A percentile compares a stretch with the other conserved stretches of the same genome.
Conservation (phyloP, 2,113 vertebrate species). For the Struthidea cinerea region DNA sequence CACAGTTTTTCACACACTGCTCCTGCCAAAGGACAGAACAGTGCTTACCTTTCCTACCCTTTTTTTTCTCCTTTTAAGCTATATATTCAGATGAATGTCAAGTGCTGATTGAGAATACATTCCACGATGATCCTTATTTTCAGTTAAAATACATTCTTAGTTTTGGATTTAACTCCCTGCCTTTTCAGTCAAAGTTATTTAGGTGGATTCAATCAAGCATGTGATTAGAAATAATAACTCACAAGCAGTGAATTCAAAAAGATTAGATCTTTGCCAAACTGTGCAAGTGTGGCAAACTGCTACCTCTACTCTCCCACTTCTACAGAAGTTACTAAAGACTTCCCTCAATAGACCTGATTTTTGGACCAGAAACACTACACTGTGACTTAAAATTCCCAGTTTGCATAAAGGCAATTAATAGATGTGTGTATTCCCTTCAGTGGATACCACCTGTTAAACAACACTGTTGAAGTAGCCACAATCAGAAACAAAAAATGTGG, state of each 20-base stretch:
- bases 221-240: conserved; percentile 76
- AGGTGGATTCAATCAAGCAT: conserved; percentile 69
- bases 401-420: neutral
- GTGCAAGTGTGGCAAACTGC: conserved; percentile 44
- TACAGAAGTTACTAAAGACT: conserved; percentile 12
- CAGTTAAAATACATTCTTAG: conserved; percentile 67
- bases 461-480: neutral
- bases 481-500: neutral
- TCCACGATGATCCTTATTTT: conserved; percentile 66
- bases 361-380: neutral
- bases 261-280: conserved; percentile 61
- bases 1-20: conserved; percentile 14
- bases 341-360: neutral
- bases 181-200: conserved; percentile 69
- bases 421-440: neutral
- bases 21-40: conserved; percentile 28
- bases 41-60: conserved; percentile 19
- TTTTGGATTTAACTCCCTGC: conserved; percentile 68
- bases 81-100: conserved; percentile 37
- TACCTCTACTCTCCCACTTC: conserved; percentile 11
- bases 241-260: conserved; percentile 69
- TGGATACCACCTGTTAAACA: neutral
- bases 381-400: neutral
- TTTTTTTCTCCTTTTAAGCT: conserved; percentile 4
- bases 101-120: conserved; percentile 59